These are phyloP conservation scores for Pomatorhinus ruficollis DNA, from an alignment of 2,113 vertebrate genomes.

Conservation along the genomic window DNA sequence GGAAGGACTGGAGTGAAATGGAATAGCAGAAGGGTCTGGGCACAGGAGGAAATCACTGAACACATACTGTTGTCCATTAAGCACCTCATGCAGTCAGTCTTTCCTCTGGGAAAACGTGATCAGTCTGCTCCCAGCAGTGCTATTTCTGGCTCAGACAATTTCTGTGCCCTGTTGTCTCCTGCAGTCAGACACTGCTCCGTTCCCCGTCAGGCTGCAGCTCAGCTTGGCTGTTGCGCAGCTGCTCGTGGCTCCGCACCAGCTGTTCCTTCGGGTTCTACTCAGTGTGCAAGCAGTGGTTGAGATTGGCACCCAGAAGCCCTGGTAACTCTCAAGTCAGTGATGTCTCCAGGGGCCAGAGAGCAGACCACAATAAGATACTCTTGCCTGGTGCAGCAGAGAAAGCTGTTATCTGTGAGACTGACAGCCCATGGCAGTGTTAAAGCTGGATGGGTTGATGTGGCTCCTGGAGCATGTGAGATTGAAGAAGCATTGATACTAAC, in stretches of 20 bases:
- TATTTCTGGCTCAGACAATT: conserved; percentile 7
- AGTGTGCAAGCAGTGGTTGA: background rate
- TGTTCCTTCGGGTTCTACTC: background rate
- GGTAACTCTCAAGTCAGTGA: background rate
- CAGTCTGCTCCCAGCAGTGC: background rate
- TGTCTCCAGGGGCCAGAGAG: background rate
- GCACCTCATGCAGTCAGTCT: background rate
- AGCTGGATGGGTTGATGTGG: background rate
- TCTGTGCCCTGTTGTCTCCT: background rate
- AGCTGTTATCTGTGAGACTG: background rate
- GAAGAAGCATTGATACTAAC: background rate
- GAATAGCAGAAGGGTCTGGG: background rate
- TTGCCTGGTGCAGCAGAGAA: background rate
- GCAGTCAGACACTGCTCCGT: background rate
- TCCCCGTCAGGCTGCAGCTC: background rate
- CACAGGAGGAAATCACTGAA: background rate
- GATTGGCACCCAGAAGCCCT: background rate
- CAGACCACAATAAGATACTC: background rate
- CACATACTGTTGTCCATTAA: background rate
- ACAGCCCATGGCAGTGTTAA: background rate
- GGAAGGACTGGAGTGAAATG: background rate
- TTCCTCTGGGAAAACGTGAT: background rate
- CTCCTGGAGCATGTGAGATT: background rate
- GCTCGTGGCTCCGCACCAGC: background rate
- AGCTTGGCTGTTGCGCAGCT: background rate